Percentiles rank a stretch among this genome's conserved stretches.
Evolutionary conservation across 2,113 vertebrate species (phyloP).

Genomic region (Aegotheles bennettii): DNA sequence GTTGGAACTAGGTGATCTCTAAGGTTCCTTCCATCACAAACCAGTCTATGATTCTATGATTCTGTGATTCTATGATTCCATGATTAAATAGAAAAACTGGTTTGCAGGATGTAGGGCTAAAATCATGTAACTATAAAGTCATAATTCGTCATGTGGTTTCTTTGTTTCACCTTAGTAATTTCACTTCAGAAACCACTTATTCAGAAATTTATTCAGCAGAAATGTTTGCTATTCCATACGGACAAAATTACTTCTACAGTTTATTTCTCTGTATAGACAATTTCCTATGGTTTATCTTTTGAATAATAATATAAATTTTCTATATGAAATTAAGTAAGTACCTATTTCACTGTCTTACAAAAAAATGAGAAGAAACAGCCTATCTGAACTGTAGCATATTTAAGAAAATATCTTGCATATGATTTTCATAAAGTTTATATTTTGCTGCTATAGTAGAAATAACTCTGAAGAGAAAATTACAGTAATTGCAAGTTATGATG

Average conservation of each 20-base stretch:
- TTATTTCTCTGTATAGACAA: not conserved
- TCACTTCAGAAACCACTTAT: not conserved
- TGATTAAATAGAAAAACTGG: not conserved
- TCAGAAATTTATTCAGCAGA: not conserved
- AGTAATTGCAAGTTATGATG: not conserved
- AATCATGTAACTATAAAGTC: not conserved
- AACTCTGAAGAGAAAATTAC: not conserved
- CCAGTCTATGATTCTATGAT: too few relatives aligned
- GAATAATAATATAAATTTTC: not conserved
- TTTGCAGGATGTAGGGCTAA: not conserved
- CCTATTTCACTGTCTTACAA: not conserved
- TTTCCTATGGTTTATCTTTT: not conserved
- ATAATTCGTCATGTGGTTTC: not conserved
- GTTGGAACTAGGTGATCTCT: too few relatives aligned
- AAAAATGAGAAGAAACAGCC: not conserved
- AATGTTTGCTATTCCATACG: not conserved
- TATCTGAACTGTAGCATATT: not conserved
- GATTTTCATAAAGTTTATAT: not conserved
- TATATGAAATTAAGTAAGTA: not conserved
- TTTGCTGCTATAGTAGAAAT: not conserved
- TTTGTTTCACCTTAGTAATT: not conserved
- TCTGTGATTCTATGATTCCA: too few relatives aligned
- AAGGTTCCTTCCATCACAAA: too few relatives aligned
- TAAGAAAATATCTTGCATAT: not conserved
- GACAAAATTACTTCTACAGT: not conserved